Base-by-base conservation (phyloP, 2,113 vertebrate species). In the Apus apus region DNA sequence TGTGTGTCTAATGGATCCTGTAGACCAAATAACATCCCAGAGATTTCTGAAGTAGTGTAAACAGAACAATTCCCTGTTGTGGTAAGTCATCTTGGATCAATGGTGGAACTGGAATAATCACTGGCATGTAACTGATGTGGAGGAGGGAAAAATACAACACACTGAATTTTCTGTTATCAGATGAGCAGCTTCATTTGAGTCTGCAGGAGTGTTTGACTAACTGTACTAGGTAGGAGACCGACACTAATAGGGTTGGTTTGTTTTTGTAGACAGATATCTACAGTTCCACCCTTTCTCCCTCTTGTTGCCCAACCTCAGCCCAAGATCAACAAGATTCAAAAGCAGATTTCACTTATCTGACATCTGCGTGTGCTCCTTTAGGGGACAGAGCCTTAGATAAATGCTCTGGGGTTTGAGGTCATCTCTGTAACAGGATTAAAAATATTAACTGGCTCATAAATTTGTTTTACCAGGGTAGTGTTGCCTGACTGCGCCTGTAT, bases 351-450 rank as follows among this genome's bases (percentile, higher is more conserved):
- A 75, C 90, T 92, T 95, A 90, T 87, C 92, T 93, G 86, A 79
- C 93, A 88, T 80, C 61, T 83, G 87, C 73, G 75, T 71, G 74
- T 82, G 65, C 61, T 93, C 70, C 95, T 95, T 93, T 72, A 92
- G 93, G 86, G 88, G 40, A 90, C 1, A 58, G 80, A 92, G 30
- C 57, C 76, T 96, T 80, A 95, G 91, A 96, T 92, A 95, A 93
- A 96, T 85, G 70, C 76, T 84, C 62, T 48, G 83, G 88, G 90
- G 20, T 89, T 94, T 86, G 73, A 96, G 93, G 90, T 97, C 93
- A 94, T 96, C 88, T 90, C 80, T 90, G 85, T 94, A 96, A 96
- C 83, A 95, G 92, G 88, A 96, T 97, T 97, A 96, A 97, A 96
- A 90, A 92, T 95, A 96, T 96, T 96, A 97, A 95, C 87, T 86